Evolutionary conservation across 2,888 invertebrate species (phyloP), one percentile per base, ranked within the genome.

Genomic region (Caenorhabditis sulstoni): DNA sequence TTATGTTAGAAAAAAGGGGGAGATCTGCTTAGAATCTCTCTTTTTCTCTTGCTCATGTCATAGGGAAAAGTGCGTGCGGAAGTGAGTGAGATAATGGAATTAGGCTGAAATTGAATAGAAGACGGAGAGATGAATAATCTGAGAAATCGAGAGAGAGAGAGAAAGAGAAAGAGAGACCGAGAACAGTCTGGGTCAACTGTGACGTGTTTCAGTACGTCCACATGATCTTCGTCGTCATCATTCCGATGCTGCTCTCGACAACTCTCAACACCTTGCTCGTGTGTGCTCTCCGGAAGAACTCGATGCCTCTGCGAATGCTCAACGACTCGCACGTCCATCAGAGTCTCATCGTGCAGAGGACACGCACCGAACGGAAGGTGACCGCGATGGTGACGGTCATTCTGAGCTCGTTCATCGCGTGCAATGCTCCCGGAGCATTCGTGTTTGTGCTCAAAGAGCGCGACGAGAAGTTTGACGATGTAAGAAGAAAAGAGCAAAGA

Each of bases 381-480:
- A 86, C 86, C 1, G 61, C 83, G 35, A 85, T 86, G 79, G 86
- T 86, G 20, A 81, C 78, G 37, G 82, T 82, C n/a, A 85, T 86
- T 53, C 64, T 83, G 14, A 80, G 76, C 53, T 75, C 75, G 2
- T 86, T 86, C 78, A 71, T 86, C 18, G 77, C 84, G 12, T 86
- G 82, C 81, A 86, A 86, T 57, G 68, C 75, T 3, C 86, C 86
- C 0, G 83, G 84, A 22, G 83, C 84, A 11, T 37, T 84, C 11
- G 71, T 82, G 45, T 85, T 80, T 57, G 61, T 81, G 8, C 59
- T 77, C 57, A 78, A 76, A 52, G 83, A 81, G 45, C 44, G 55
- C n/a, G 59, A 62, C 49, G 55, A 64, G 23, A 55, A 52, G 23
- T 80, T 76, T 45, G 66, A 78, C 49, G 61, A 71, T 18, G 77